Base-by-base conservation (phyloP, 2,113 vertebrate species). In the Octodon degus region DNA sequence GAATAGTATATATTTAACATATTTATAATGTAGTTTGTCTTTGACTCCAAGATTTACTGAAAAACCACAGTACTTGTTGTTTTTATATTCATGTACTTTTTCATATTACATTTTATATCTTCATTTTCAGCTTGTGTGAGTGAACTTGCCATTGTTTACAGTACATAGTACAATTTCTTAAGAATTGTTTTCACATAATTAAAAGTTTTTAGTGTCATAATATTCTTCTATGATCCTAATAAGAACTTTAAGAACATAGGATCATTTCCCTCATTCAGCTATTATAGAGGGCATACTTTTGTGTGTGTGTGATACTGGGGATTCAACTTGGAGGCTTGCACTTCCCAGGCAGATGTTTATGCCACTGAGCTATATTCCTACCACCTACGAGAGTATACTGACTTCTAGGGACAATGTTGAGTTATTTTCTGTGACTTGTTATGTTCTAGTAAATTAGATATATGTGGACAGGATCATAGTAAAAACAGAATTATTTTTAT, bases 261-360 rank as follows among this genome's bases (percentile, higher is more conserved):
- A 43, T 92, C 19, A 82, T 90, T 90, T 92, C 14, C 24, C 70
- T 86, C 24, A 77, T 76, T 92, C 22, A 83, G 27, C 14, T 92
- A 65, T 88, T 74, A 25, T 58, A 58, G 55, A 58, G 55, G 55
- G 53, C 14, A 16, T 55, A 55, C 14, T 55, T 55, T 12, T 14
- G n/a, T 55, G 8, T 55, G 53, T 55, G 53, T 55, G 53, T 55
- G 53, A 55, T 55, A 55, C 53, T 16, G 14, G 53, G 12, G 53
- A 12, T 55, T 11, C 8, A 55, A 58, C 16, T 58, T 58, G 14
- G 55, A 58, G 16, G 16, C 16, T 4, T 58, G 55, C 16, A 16
- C 55, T 58, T 58, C 3, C 16, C 55, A 58, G 55, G 55, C 2
- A 58, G 55, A 16, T 19, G 16, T 58, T 58, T 58, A 17, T 58